Base-by-base conservation (phyloP, 2,888 invertebrate genomes). In the Sesia bembeciformis region DNA sequence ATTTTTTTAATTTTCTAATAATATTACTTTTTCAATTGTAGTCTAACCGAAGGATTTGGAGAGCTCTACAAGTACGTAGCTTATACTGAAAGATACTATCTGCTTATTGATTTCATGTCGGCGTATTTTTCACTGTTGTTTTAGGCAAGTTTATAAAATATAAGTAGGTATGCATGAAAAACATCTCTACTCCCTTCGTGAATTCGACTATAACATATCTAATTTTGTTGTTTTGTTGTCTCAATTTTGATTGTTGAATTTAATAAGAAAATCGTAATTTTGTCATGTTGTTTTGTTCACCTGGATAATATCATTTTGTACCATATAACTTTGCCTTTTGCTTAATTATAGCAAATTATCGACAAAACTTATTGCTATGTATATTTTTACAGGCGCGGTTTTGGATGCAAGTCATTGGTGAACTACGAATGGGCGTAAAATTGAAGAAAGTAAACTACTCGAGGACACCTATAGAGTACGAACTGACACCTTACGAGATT, bases 401-500 rank as follows among this genome's bases (percentile, higher is more conserved):
- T 83, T 97, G 97, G 97, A 94, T 97, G 78, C 97, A 97, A 92
- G 97, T 98, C 51, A 97, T 98, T 78, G 94, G 95, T 62, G 96
- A 98, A 79, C 90, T 98, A 57, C 90, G 98, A 54, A 94, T 94
- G 79, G 98, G 98, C 39, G 97, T 98, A 5, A 95, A 97, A 78
- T 90, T 98, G 78, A 98, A 97, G 90, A 98, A 98, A 84, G 90
- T 95, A 40, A 93, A 93, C 76, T 92, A 91, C 77, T 93, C 94
- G 59, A 90, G 94, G 70, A 92, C 94, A 6, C 95, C 95, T 5
- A 94, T 96, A 58, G 97, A 98, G 81, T 98, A 94, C 82, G 97
- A 97, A 82, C 86, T 98, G 67, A 98, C 98, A 51, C 98, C 98
- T 7, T 98, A 98, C 76, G 98, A 98, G 89, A 97, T 97, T 74